Evolutionary conservation across 2,888 invertebrate genomes (phyloP), one percentile per base, ranked within the genome.

Genomic region (Piscicola geometra): DNA sequence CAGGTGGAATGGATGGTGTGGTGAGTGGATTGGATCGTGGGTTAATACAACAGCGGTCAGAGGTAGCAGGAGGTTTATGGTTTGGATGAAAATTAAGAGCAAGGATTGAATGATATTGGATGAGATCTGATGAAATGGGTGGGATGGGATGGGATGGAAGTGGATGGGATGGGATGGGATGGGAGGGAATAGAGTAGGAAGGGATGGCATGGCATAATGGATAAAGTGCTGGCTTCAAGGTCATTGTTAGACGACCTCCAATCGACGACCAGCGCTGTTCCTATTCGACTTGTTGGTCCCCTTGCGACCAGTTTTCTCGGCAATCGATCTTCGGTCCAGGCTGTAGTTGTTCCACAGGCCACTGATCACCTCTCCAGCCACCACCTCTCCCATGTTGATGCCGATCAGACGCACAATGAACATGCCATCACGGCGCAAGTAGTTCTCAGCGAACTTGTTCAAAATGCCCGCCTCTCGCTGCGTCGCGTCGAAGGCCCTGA

Each of bases 331-430:
- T 68, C 81, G 75, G 77, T 81, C 81, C 47, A 81, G 81, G 67
- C 81, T 81, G 77, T 81, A 81, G 75, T 80, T 81, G 76, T 80
- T 81, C 81, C 81, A 81, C 25, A 81, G 77, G 30, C 81, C 81
- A 71, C 81, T 81, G 28, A 80, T 80, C 66, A 80, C 78, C 76
- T 81, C 81, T 15, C 81, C 81, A 30, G 81, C 81, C 28, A 81
- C 79, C 60, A 81, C 80, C 69, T 81, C 81, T 28, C 81, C 81
- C 78, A 80, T 78, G 77, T 81, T 81, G 70, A 81, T 80, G 15
- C 81, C 80, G 60, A 81, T 81, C 60, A 81, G 77, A 30, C 81
- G 75, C 47, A 81, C 70, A 56, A 81, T 80, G 76, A 81, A 81
- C 76, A 81, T 78, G 18, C 81, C 81, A 74, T 81, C 81, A 9